A percentile compares a stretch with the other conserved stretches of the same genome.
phyloP scores from a whole-genome alignment of 2,113 vertebrate genomes.

The Corythornis vintsioides region DNA sequence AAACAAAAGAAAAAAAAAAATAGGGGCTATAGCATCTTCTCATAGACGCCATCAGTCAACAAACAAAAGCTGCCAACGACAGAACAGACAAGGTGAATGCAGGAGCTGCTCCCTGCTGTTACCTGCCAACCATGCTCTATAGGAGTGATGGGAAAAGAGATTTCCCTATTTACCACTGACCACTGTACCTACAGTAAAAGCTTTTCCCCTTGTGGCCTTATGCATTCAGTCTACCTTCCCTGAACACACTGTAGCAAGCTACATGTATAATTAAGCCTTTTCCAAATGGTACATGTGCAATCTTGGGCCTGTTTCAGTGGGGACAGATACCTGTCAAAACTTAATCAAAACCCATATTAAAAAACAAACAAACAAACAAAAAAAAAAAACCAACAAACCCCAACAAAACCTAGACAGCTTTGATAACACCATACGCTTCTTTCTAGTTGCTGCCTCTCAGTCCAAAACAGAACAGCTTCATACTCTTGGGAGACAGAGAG shows the following conservation, averaged over 20 bases:
- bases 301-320: not conserved
- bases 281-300: fast-evolving
- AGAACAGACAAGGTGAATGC: not conserved
- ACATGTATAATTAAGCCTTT: not conserved
- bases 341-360: not conserved
- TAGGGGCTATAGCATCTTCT: fast-evolving
- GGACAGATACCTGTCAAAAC: not conserved
- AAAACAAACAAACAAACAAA: not conserved
- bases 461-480: not conserved
- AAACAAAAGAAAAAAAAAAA: too few species aligned
- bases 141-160: fast-evolving
- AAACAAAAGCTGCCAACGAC: not conserved
- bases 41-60: not conserved
- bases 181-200: not conserved
- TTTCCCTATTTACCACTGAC: not conserved
- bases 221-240: fast-evolving
- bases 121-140: fast-evolving
- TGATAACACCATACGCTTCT: not conserved
- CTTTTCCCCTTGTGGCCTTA: not conserved
- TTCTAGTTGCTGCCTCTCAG: not conserved
- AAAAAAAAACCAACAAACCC: not conserved
- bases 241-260: not conserved
- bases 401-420: not conserved
- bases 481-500: not conserved
- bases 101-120: fast-evolving